Percentiles rank a stretch among this genome's conserved stretches.
Evolutionary conservation across 2,888 invertebrate species (phyloP).

Genomic region (Mythimna loreyi): DNA sequence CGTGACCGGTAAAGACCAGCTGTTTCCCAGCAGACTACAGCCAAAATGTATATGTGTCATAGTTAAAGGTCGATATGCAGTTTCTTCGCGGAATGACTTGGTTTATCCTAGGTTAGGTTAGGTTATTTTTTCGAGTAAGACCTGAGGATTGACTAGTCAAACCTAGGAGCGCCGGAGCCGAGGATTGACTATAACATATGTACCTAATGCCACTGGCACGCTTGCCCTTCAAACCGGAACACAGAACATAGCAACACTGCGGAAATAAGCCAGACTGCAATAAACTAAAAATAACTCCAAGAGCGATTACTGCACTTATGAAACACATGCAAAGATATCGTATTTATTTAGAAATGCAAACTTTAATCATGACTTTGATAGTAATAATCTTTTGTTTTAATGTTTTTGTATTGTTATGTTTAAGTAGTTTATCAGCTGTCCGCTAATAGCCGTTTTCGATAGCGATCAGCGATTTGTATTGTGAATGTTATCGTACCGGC

Average conservation of each 20-base stretch:
- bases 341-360: conserved; percentile 27
- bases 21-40: background rate
- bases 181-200: no score
- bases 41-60: no score
- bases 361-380: conserved; percentile 16
- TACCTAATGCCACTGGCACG: background rate
- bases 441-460: conserved; percentile 22
- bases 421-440: conserved; percentile 28
- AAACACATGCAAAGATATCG: conserved; percentile 2
- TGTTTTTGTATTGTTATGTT: conserved; percentile 39
- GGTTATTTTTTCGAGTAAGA: no score
- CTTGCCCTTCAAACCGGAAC: background rate
- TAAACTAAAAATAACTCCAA: background rate
- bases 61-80: no score
- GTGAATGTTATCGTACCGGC: conserved; percentile 4
- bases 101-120: no score
- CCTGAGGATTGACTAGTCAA: no score
- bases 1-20: no score
- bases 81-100: no score
- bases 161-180: no score
- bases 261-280: background rate
- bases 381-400: conserved; percentile 29
- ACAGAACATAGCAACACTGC: background rate
- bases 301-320: background rate
- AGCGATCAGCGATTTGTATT: conserved; percentile 6